phyloP scores from a whole-genome alignment of 2,888 invertebrate species.

The Drosophila peninsularis region DNA sequence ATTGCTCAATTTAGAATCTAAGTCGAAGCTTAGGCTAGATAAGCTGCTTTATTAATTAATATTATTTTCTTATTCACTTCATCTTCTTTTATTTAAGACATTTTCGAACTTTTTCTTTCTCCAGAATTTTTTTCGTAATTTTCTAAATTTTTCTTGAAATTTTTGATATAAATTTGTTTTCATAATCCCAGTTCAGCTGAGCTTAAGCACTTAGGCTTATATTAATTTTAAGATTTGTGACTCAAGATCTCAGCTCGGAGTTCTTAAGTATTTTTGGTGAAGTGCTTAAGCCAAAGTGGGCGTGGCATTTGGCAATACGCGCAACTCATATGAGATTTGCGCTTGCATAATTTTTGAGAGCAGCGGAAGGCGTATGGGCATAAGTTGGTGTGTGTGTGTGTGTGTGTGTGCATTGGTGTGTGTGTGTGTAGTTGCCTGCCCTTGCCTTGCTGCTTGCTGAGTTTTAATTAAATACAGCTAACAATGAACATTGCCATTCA shows the following conservation, averaged over 20 bases:
- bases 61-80: too few species aligned
- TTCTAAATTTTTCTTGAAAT: too few species aligned
- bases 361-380: background rate
- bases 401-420: background rate
- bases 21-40: too few species aligned
- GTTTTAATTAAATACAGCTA: slow-evolving; percentile 69
- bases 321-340: slow-evolving; percentile 10
- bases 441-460: slow-evolving; percentile 25
- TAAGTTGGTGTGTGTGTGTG: background rate
- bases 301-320: slow-evolving; percentile 1
- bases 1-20: too few species aligned
- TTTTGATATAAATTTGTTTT: too few species aligned
- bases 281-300: slow-evolving; percentile 3
- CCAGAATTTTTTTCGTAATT: too few species aligned
- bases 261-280: background rate
- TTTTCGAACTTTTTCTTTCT: too few species aligned
- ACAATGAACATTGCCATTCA: slow-evolving; percentile 70
- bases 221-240: background rate
- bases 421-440: slow-evolving; percentile 3
- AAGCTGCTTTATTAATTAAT: too few species aligned
- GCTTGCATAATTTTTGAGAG: slow-evolving; percentile 59
- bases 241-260: background rate
- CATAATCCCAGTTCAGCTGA: background rate
- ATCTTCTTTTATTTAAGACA: too few species aligned
- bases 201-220: background rate